Evolutionary conservation across 2,888 invertebrate genomes (phyloP).

Genomic region (Lepidonotus clava): DNA sequence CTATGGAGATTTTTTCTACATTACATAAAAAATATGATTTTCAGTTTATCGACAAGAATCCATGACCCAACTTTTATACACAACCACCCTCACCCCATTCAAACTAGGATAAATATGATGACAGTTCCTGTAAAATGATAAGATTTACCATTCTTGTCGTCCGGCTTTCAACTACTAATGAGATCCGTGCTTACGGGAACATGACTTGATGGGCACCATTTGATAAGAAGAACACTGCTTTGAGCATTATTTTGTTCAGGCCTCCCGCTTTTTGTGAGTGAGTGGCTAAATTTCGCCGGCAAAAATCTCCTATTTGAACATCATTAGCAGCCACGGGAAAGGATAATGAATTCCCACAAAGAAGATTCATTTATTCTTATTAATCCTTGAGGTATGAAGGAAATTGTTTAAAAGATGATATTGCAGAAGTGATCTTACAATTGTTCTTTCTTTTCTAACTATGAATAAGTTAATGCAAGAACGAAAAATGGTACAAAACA

Average conservation of each 20-base stretch:
- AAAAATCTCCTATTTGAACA: not conserved
- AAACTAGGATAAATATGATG: no score
- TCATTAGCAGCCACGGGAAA: not conserved
- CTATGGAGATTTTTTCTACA: no score
- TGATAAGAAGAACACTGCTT: not conserved
- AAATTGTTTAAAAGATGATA: not conserved
- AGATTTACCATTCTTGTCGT: not conserved
- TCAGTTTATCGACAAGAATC: no score
- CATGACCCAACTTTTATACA: no score
- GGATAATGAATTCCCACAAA: constrained; percentile 12
- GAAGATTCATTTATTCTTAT: not conserved
- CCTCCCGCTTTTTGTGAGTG: not conserved
- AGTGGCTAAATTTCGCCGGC: not conserved
- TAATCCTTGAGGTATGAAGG: not conserved
- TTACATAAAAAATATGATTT: no score
- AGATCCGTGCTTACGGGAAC: not conserved
- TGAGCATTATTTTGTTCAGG: not conserved
- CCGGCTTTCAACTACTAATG: not conserved
- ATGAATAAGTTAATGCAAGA: no score
- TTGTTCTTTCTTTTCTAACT: no score
- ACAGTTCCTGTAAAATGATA: no score
- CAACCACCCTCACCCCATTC: no score
- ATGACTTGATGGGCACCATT: not conserved
- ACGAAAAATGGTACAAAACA: no score
- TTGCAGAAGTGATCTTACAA: no score